phyloP scores from a whole-genome alignment of 2,113 vertebrate species.

The Eulacestoma nigropectus region DNA sequence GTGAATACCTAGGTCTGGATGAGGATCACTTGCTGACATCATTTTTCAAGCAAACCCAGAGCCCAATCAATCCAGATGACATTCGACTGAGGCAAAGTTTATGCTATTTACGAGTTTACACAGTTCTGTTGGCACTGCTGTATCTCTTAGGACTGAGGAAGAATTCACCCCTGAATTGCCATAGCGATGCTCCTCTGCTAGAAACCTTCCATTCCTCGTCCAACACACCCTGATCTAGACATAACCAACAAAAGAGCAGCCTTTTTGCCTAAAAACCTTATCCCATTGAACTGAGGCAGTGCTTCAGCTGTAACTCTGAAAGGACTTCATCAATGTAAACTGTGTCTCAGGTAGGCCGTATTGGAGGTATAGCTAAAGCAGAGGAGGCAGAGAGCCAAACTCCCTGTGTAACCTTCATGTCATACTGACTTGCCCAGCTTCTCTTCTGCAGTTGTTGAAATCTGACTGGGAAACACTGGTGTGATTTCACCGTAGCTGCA shows the following conservation, averaged over 20 bases:
- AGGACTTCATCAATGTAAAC: neutral
- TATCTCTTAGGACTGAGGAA: neutral
- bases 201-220: neutral
- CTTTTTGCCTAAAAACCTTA: neutral
- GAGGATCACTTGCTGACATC: neutral
- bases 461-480: neutral
- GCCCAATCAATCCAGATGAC: neutral
- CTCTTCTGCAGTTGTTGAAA: neutral
- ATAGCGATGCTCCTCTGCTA: accelerated
- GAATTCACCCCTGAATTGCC: neutral
- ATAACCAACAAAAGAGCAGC: neutral
- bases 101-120: neutral
- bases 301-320: neutral
- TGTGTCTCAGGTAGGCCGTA: neutral
- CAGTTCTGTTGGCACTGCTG: neutral
- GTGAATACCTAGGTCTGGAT: neutral
- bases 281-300: neutral
- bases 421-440: neutral
- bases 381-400: neutral
- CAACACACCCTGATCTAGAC: accelerated
- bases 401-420: neutral
- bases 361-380: neutral
- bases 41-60: neutral
- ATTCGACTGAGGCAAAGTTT: neutral
- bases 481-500: neutral